Evolutionary conservation across 1,140 invertebrate species (phyloP).

Genomic region (Drusus annulatus): DNA sequence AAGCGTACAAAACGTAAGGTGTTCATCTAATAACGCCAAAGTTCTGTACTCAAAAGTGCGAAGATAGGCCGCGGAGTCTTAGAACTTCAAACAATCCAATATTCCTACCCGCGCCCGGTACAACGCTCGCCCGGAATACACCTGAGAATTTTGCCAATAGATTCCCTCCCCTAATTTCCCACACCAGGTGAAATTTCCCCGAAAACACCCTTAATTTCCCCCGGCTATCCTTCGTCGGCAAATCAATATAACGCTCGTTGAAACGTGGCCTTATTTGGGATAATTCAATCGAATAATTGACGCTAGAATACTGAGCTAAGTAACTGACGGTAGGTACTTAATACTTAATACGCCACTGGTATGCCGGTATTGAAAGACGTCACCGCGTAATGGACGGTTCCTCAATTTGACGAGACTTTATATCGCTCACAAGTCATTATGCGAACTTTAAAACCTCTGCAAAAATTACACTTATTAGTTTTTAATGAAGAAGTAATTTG

Average conservation of each 20-base stretch:
- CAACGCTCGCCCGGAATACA: slow-evolving; percentile 46
- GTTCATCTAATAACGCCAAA: too few relatives aligned
- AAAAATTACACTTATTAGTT: too few relatives aligned
- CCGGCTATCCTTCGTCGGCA: neutral
- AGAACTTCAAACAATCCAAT: slow-evolving; percentile 36
- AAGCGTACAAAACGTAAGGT: too few relatives aligned
- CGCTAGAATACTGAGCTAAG: neutral
- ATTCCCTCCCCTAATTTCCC: slow-evolving; percentile 24
- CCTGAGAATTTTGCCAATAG: slow-evolving; percentile 55
- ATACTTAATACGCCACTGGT: too few relatives aligned
- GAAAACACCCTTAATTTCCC: too few relatives aligned
- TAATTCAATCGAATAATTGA: slow-evolving; percentile 32
- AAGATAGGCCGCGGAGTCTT: neutral
- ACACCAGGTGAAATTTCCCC: neutral
- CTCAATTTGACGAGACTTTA: too few relatives aligned
- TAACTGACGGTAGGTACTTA: neutral
- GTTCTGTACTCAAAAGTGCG: too few relatives aligned
- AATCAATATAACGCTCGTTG: slow-evolving; percentile 37
- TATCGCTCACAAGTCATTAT: too few relatives aligned
- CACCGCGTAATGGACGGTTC: too few relatives aligned
- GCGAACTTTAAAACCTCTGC: too few relatives aligned
- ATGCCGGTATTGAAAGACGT: too few relatives aligned
- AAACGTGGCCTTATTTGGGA: slow-evolving; percentile 21
- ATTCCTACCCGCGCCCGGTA: slow-evolving; percentile 27
- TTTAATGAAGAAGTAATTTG: too few relatives aligned